A percentile compares a stretch with the other conserved stretches of the same genome.
These are phyloP conservation scores for Brienomyrus longianalis DNA, from an alignment of 2,113 vertebrate genomes.

Conservation along the genomic window DNA sequence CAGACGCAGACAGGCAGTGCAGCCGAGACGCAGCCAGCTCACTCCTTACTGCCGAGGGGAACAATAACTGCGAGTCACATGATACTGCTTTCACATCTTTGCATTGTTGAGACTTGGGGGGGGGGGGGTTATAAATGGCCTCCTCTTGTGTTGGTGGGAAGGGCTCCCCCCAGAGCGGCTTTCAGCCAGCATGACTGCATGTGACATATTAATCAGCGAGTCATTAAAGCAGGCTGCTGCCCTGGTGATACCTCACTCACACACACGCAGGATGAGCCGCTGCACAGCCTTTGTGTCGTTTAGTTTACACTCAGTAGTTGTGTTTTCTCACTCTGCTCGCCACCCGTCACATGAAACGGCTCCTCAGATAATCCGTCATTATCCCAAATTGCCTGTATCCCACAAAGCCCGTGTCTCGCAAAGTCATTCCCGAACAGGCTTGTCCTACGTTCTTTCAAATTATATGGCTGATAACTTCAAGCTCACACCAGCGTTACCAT, in stretches of 20 bases:
- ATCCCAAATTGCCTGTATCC: background rate
- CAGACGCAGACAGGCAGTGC: slow-evolving; percentile 3
- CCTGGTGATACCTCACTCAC: slow-evolving; percentile 35
- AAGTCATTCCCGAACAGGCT: background rate
- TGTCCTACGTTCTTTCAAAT: background rate
- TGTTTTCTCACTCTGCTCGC: background rate
- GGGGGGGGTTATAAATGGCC: background rate
- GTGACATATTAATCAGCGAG: slow-evolving; percentile 51
- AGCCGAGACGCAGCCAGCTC: slow-evolving; percentile 50
- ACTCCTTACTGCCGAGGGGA: slow-evolving; percentile 40
- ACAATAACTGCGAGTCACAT: slow-evolving; percentile 60
- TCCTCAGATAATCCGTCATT: background rate
- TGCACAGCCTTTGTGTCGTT: background rate
- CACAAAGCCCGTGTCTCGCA: no score
- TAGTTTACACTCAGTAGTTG: background rate
- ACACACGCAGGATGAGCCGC: background rate
- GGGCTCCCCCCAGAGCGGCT: slow-evolving; percentile 37
- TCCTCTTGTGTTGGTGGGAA: slow-evolving; percentile 9
- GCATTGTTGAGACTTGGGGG: slow-evolving; percentile 45
- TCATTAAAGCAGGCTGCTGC: slow-evolving; percentile 49
- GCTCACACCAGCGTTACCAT: background rate
- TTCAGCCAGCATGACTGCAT: slow-evolving; percentile 36
- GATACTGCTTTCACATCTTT: slow-evolving; percentile 41
- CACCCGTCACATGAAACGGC: background rate
- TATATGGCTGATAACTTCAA: background rate